Evolutionary conservation across 2,113 vertebrate genomes (phyloP), one percentile per base, ranked within the genome.

Genomic region (zebrafish (Danio rerio)): DNA sequence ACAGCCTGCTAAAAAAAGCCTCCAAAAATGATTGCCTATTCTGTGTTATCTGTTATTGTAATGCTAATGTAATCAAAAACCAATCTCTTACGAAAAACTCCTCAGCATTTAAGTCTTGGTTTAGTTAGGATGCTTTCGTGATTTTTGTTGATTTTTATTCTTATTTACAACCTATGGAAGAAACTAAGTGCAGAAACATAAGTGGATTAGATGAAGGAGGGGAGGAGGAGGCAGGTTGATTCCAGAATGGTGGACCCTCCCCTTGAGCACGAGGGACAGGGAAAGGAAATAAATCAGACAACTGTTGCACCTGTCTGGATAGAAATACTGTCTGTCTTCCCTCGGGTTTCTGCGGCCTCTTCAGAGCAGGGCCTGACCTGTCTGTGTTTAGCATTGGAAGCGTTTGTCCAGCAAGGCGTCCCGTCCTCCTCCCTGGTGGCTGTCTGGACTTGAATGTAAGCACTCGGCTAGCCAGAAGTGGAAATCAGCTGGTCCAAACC

Each of bases 151-250:
- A 73, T 70, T 73, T 82, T 31, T 31, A 2, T 66, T 42, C 43
- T 73, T 83, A 76, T 80, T 86, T 70, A 49, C 0, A 62, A 6
- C 9, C 0, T 58, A 83, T 63, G 76, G 55, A 59, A 78, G 76
- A 79, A 6, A 13, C 52, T 71, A 71, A 78, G 50, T 78, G 83
- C 76, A 76, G 45, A 21, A 47, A 59, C 71, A 49, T 81, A 83
- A 72, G 65, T 85, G 83, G 61, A 88, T 87, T 85, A 85, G 18
- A 61, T 40, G 42, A 68, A 55, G 62, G 56, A 71, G 66, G 75
- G 76, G 81, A 86, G 82, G 86, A 87, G 82, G 86, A 87, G 82
- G 71, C 45, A 85, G 69, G 42, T 49, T 61, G 71, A 49, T 79
- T 63, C 58, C 78, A 75, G 52, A 56, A 21, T 69, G 63, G 65